A percentile compares a stretch with the other conserved stretches of the same genome.
Evolutionary conservation across 2,113 vertebrate genomes (phyloP).

Genomic region (Opisthocomus hoazin): DNA sequence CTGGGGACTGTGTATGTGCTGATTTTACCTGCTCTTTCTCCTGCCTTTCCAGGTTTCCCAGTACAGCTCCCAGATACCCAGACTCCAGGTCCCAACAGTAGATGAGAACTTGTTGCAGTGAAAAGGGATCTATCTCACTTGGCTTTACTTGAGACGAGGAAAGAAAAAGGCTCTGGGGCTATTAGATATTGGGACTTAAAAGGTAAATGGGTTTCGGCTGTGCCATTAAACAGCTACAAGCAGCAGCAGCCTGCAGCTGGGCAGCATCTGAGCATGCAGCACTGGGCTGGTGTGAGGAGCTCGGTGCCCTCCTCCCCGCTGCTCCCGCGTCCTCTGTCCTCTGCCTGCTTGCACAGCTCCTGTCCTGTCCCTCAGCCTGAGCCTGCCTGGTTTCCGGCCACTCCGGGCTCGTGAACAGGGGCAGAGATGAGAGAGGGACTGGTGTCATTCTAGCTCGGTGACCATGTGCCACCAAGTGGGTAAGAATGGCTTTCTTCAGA

Average conservation of each 20-base stretch:
- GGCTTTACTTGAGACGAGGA: neutral
- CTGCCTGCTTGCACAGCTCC: neutral
- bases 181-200: neutral
- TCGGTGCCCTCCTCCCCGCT: neutral
- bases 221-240: neutral
- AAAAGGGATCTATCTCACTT: neutral
- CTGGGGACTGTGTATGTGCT: neutral
- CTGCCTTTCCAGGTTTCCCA: neutral
- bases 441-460: neutral
- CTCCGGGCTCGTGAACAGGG: neutral
- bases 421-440: neutral
- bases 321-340: fast-evolving
- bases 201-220: neutral
- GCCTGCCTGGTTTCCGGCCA: neutral
- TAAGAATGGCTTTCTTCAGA: neutral
- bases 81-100: neutral
- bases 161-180: neutral
- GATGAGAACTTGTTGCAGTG: neutral
- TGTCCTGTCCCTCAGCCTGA: neutral
- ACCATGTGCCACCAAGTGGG: fast-evolving
- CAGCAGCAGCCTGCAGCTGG: neutral
- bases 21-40: neutral
- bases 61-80: neutral
- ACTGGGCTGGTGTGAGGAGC: neutral
- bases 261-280: neutral